Percentiles rank a stretch among this genome's conserved stretches.
phyloP scores from a whole-genome alignment of 2,113 vertebrate species.

The Prunella fulvescens region DNA sequence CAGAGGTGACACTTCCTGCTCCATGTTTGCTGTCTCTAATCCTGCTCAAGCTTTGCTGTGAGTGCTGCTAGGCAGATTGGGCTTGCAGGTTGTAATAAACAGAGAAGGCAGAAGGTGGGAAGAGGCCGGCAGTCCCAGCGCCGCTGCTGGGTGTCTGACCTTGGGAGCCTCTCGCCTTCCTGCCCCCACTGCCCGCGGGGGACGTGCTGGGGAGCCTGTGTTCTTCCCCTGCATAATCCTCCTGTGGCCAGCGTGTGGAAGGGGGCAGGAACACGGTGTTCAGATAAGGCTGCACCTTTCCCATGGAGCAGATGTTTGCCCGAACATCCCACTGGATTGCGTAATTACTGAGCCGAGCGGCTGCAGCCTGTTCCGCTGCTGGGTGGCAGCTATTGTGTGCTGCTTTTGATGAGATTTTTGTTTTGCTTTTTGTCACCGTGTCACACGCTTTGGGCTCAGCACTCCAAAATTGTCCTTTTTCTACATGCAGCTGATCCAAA shows the following conservation, averaged over 20 bases:
- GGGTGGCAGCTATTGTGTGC: not conserved
- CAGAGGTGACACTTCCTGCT: not conserved
- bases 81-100: not conserved
- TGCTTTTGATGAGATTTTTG: not conserved
- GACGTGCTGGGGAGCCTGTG: not conserved
- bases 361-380: not conserved
- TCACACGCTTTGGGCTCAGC: not conserved
- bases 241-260: not conserved
- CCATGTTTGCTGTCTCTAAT: not conserved
- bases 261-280: not conserved
- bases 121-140: accelerated
- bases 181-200: not conserved
- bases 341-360: not conserved
- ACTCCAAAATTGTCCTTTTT: not conserved
- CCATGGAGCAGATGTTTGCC: not conserved
- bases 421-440: not conserved
- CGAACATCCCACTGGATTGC: not conserved
- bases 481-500: not conserved
- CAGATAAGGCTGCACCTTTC: constrained; percentile 39
- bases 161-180: not conserved
- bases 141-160: not conserved
- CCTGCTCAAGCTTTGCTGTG: not conserved
- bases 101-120: not conserved
- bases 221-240: not conserved
- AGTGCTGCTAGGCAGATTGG: not conserved